A percentile compares a stretch with the other conserved stretches of the same genome.
Evolutionary conservation across 2,113 vertebrate genomes (phyloP).

Genomic region (Ornithorhynchus anatinus): DNA sequence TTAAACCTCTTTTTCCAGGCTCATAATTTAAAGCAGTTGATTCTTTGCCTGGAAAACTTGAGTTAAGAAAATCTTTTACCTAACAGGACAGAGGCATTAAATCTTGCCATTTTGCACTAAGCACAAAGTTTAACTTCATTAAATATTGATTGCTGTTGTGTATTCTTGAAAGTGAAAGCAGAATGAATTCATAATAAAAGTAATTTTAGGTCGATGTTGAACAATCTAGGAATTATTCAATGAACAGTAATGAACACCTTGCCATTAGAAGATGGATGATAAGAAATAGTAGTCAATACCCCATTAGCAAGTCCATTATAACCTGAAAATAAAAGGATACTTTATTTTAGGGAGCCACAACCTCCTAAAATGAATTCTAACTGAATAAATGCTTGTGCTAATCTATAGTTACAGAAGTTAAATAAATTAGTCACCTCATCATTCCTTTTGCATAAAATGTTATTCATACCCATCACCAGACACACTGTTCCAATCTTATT

Average conservation of each 20-base stretch:
- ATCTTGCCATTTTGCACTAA: slow-evolving; percentile 3
- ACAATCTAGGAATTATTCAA: slow-evolving; percentile 55
- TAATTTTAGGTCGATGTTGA: slow-evolving; percentile 35
- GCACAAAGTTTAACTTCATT: slow-evolving; percentile 1
- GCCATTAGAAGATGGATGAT: slow-evolving; percentile 45
- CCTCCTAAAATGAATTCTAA: slow-evolving; percentile 61
- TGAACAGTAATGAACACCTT: slow-evolving; percentile 55
- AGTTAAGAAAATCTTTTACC: neutral
- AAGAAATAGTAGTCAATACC: slow-evolving; percentile 63
- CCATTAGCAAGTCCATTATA: slow-evolving; percentile 66
- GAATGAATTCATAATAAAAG: slow-evolving; percentile 47
- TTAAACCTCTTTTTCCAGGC: too few relatives aligned
- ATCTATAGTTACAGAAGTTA: slow-evolving; percentile 36
- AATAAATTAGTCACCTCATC: slow-evolving; percentile 49
- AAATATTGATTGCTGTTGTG: slow-evolving; percentile 10
- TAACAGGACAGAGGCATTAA: neutral
- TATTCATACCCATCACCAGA: slow-evolving; percentile 33
- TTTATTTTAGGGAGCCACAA: slow-evolving; percentile 57
- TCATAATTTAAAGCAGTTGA: too few relatives aligned
- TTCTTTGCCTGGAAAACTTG: too few relatives aligned
- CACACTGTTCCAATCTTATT: slow-evolving; percentile 11
- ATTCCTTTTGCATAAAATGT: slow-evolving; percentile 23
- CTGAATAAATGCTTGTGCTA: slow-evolving; percentile 28
- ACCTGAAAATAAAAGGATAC: slow-evolving; percentile 42
- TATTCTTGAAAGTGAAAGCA: slow-evolving; percentile 28